Percentiles rank a stretch among this genome's conserved stretches.
Conservation (phyloP, 2,113 vertebrate genomes). For the Petrocephalus microphthalmus region DNA sequence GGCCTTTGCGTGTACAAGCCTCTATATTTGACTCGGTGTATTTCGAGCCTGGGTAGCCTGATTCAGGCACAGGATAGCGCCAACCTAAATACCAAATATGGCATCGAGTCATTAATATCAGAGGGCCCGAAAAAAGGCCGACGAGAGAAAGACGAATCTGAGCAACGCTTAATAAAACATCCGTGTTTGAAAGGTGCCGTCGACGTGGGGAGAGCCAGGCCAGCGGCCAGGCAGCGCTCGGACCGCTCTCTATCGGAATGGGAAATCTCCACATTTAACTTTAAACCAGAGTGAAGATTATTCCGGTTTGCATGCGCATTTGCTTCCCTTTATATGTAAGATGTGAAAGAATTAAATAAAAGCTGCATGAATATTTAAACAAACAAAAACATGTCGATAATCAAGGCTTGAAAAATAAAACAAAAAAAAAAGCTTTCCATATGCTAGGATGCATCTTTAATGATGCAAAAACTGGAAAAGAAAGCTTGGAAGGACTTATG, state of each 20-base stretch:
- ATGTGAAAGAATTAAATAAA: conserved; percentile 79
- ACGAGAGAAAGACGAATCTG: neutral
- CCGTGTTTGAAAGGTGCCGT: neutral
- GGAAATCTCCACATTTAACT: conserved; percentile 62
- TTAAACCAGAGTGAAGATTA: conserved; percentile 68
- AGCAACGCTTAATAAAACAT: conserved; percentile 36
- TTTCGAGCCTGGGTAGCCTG: conserved; percentile 36
- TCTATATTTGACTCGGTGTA: conserved; percentile 22
- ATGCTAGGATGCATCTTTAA: conserved; percentile 77
- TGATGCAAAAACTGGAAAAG: conserved; percentile 73
- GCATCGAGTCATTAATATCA: conserved; percentile 34
- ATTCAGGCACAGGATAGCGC: conserved; percentile 31
- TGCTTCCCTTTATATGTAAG: conserved; percentile 68
- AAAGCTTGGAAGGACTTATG: conserved; percentile 69
- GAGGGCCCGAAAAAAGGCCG: neutral
- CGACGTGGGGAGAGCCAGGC: conserved; percentile 15
- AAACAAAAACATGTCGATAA: conserved; percentile 31
- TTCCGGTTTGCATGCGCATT: conserved; percentile 67
- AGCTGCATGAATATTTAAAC: conserved; percentile 28
- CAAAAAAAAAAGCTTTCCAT: conserved; percentile 60
- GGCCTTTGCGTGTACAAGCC: conserved; percentile 12
- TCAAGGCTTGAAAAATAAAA: conserved; percentile 27
- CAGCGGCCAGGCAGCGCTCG: conserved; percentile 58
- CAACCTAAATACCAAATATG: conserved; percentile 43
- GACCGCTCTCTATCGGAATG: conserved; percentile 65